A percentile compares a stretch with the other conserved stretches of the same genome.
These are phyloP conservation scores for Patiria pectinifera DNA, from an alignment of 53 echinoderm and acorn worm genomes.

Conservation along the genomic window DNA sequence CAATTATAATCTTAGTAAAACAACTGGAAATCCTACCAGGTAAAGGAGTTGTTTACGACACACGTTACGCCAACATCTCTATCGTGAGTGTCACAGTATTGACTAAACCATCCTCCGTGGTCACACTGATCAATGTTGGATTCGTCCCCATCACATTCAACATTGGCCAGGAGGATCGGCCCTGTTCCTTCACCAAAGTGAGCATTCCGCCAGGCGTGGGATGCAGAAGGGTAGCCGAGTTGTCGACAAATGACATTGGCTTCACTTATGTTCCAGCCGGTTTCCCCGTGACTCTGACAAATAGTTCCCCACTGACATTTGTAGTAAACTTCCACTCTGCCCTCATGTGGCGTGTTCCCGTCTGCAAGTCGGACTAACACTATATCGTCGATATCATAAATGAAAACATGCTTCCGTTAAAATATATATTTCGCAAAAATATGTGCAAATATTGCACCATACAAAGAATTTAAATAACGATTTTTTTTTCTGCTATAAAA, in stretches of 20 bases:
- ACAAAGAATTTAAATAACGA: no score
- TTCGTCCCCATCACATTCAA: slow-evolving; percentile 13
- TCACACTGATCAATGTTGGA: not conserved
- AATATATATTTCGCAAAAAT: no score
- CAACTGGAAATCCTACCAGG: no score
- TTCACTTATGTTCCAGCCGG: not conserved
- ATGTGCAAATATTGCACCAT: no score
- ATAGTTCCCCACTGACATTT: slow-evolving; percentile 17
- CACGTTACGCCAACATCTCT: not conserved
- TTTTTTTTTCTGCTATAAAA: no score
- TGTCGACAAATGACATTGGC: slow-evolving; percentile 9
- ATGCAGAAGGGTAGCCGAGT: slow-evolving; percentile 32
- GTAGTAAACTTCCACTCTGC: slow-evolving; percentile 37
- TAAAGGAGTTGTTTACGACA: not conserved
- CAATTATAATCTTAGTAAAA: no score
- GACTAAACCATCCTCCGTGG: not conserved
- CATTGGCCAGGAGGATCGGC: not conserved
- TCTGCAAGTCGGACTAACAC: slow-evolving; percentile 53
- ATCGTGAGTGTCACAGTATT: not conserved
- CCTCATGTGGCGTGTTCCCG: slow-evolving; percentile 15
- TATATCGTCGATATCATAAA: not conserved
- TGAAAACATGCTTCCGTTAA: no score
- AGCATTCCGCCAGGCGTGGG: not conserved
- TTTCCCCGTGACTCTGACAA: not conserved
- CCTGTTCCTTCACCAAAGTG: slow-evolving; percentile 19